A percentile compares a stretch with the other conserved stretches of the same genome.
These are phyloP conservation scores for Macrobrachium rosenbergii DNA, from an alignment of 1,140 invertebrate genomes.

Conservation along the genomic window DNA sequence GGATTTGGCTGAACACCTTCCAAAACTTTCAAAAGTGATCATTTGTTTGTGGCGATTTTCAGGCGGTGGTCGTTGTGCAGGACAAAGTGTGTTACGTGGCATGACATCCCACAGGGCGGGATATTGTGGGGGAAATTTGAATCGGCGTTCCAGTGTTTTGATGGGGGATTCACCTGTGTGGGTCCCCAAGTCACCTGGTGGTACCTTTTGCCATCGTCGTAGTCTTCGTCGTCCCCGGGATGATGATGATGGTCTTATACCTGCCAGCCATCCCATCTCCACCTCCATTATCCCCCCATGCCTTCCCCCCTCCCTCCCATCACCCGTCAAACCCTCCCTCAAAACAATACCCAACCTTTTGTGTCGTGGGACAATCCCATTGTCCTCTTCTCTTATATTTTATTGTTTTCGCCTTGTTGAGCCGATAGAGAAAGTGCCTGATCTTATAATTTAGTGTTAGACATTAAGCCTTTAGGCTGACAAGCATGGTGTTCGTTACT, in stretches of 20 bases:
- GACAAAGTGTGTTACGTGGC: no score
- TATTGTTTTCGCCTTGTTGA: no score
- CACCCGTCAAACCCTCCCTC: not conserved
- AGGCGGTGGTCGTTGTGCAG: no score
- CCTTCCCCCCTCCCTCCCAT: not conserved
- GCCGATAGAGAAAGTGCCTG: no score
- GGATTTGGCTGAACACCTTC: not conserved
- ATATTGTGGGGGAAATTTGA: not conserved
- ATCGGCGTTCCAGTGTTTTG: not conserved
- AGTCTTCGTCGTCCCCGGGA: not conserved
- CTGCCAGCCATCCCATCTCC: not conserved
- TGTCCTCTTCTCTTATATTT: no score
- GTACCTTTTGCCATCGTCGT: slow-evolving; percentile 17
- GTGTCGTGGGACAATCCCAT: not conserved
- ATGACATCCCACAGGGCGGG: no score
- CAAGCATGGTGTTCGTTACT: no score
- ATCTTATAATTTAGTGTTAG: no score
- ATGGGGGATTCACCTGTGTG: not conserved
- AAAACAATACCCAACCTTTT: not conserved
- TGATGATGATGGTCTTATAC: not conserved
- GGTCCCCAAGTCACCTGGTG: not conserved
- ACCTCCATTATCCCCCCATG: not conserved
- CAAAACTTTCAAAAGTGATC: not conserved
- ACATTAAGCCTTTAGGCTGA: no score
- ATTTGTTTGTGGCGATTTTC: no score